Evolutionary conservation across 2,888 invertebrate species (phyloP), one percentile per base, ranked within the genome.

Genomic region (Sarcophaga subvicina): DNA sequence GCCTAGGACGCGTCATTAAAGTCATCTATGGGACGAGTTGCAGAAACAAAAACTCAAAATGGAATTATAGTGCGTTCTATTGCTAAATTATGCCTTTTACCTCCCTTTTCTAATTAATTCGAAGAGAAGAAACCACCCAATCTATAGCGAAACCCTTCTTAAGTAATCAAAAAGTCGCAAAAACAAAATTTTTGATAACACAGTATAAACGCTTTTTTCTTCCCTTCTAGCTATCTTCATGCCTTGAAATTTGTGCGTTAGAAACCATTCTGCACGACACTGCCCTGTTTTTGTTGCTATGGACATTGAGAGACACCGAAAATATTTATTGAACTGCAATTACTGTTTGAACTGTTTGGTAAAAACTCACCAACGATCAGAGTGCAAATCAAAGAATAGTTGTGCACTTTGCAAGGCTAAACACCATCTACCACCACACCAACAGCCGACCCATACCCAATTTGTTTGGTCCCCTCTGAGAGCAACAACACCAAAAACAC

Each of bases 11-110:
- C 22, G 20, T 67, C n/a, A 67, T 20, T 4, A 64, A 77, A 59
- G n/a, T 66, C 59, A 27, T 67, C 6, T 17, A n/a, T 49, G 67
- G 76, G 2, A 77, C 66, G 76, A 66, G 76, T 77, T 2, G 66
- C 66, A 10, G 67, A 77, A 10, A 45, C 67, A 37, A 67, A 67
- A 66, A 77, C 66, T 14, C 63, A 66, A 54, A 76, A 76, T 27
- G 66, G 22, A 22, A 22, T 22, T 22, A 22, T 22, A 22, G 22
- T 22, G 22, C 22, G 22, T 22, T 22, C 22, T 22, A 22, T 22
- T 22, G 22, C 22, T 22, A 22, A 22, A 22, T 22, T 22, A 22
- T 22, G 76, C 14, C 17, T 59, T 8, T 66, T 76, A 12, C 47
- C 49, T 8, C 27, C 37, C 2, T 20, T 60, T 4, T 60, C 6